A percentile compares a stretch with the other conserved stretches of the same genome.
These are phyloP conservation scores for Araneus ventricosus DNA, from an alignment of 1,140 invertebrate species.

Conservation along the genomic window DNA sequence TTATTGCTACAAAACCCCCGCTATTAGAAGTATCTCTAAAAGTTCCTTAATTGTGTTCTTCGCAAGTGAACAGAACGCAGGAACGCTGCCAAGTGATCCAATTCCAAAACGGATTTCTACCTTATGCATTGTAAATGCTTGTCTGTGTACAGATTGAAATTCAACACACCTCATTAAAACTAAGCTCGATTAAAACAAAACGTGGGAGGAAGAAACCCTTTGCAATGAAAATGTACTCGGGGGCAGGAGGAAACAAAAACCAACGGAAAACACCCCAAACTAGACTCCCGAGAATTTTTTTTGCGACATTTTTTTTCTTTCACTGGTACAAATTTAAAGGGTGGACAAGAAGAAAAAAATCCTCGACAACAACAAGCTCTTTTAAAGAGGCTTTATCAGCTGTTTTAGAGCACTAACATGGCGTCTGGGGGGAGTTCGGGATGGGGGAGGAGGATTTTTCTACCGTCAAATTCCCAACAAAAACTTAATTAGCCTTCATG, in stretches of 20 bases:
- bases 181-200: slow-evolving; percentile 61
- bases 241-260: slow-evolving; percentile 12
- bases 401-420: slow-evolving; percentile 73
- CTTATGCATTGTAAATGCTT: slow-evolving; percentile 10
- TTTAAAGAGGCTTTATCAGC: slow-evolving; percentile 75
- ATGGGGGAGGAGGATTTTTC: slow-evolving; percentile 28
- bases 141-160: slow-evolving; percentile 59
- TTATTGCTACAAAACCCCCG: too few species aligned
- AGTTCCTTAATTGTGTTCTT: not conserved
- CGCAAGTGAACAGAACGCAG: not conserved
- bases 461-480: slow-evolving; percentile 56
- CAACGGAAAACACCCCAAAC: slow-evolving; percentile 34
- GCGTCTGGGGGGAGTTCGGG: not conserved
- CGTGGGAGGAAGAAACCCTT: not conserved
- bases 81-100: slow-evolving; percentile 15
- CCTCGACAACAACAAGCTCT: slow-evolving; percentile 58
- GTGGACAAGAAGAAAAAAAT: slow-evolving; percentile 4
- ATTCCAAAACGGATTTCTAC: slow-evolving; percentile 4
- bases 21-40: not conserved
- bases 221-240: slow-evolving; percentile 16
- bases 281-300: not conserved
- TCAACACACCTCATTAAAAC: slow-evolving; percentile 71
- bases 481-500: slow-evolving; percentile 75
- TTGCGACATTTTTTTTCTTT: slow-evolving; percentile 48
- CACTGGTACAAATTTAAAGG: slow-evolving; percentile 43